Evolutionary conservation across 2,797 vertebrate genomes (phyloP), one percentile per base, ranked within the genome.

Genomic region (Bradypodion pumilum): DNA sequence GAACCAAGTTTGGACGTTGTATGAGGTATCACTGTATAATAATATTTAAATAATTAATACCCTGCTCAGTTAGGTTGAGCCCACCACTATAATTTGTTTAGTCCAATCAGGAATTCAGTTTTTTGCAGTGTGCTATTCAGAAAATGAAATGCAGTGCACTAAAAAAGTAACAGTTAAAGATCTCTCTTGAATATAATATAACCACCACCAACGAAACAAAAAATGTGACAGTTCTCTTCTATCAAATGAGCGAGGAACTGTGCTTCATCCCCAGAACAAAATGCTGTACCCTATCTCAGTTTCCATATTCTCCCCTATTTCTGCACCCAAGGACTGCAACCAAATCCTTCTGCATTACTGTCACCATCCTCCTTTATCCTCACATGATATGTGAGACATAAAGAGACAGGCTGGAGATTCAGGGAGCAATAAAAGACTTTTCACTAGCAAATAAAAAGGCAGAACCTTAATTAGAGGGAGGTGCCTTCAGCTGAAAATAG

Each of bases 301-400:
- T 74, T 75, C 44, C 35, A n/a, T 62, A 3, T 40, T 49, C 44
- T 40, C 46, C 68, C n/a, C 1, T 42, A 42, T 72, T 81, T 62
- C 40, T 62, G 78, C 32, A 69, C 35, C 21, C 59, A 29, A 62
- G 37, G n/a, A 81, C 44, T 44, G 23, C 40, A 59, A 70, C 25
- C 40, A 73, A 73, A 46, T 81, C 52, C 40, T 44, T 73, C 52
- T n/a, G 37, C 37, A 42, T 72, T 60, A 49, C 62, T 40, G 72
- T 66, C 44, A 66, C 16, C 40, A 35, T 66, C 27, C 5, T 66
- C 32, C 29, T 81, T 91, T 82, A 76, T 19, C 80, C 16, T 81
- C 85, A 86, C 86, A 88, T 74, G 68, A 87, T 13, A 23, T 78
- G 84, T n/a, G 82, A 65, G 29, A 82, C 4, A 70, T 46, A 44